Evolutionary conservation across 2,113 vertebrate species (phyloP).

Genomic region (Ceratotherium simum): DNA sequence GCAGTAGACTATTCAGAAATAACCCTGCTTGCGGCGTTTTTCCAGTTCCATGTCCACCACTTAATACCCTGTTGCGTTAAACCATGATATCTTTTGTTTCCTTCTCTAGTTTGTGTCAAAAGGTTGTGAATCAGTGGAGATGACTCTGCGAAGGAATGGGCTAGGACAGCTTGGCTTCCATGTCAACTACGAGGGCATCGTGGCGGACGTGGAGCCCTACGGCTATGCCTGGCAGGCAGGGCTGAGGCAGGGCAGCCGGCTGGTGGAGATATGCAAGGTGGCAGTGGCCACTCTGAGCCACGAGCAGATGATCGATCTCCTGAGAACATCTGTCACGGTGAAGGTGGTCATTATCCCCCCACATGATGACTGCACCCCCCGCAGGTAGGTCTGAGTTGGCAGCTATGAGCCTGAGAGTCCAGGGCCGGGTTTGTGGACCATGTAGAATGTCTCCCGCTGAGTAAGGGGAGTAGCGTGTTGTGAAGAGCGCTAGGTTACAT

Average conservation of each 20-base stretch:
- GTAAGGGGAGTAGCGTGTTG: not conserved
- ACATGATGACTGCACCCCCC: constrained; percentile 95
- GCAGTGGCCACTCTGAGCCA: constrained; percentile 96
- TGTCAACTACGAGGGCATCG: constrained; percentile 98
- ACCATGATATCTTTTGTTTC: constrained; percentile 18
- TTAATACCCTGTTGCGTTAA: not conserved
- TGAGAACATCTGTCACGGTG: constrained; percentile 96
- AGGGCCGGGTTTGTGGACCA: too few relatives aligned
- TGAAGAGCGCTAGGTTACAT: too few relatives aligned
- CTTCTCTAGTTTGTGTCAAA: constrained; percentile 93
- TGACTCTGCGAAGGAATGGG: constrained; percentile 96
- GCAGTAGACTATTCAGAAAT: not conserved
- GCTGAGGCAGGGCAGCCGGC: constrained; percentile 95
- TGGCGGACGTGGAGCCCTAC: constrained; percentile 96
- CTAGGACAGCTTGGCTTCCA: constrained; percentile 98
- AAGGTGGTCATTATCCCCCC: constrained; percentile 98
- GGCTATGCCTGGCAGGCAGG: constrained; percentile 98
- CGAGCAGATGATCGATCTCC: constrained; percentile 98
- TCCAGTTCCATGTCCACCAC: not conserved
- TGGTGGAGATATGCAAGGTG: constrained; percentile 98
- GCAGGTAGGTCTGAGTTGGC: constrained; percentile 89
- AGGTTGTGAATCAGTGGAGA: constrained; percentile 96
- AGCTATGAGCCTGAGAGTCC: not conserved
- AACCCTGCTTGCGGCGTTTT: not conserved
- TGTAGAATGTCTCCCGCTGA: not conserved